Evolutionary conservation across 2,113 vertebrate genomes (phyloP).

Genomic region (Salvelinus fontinalis): DNA sequence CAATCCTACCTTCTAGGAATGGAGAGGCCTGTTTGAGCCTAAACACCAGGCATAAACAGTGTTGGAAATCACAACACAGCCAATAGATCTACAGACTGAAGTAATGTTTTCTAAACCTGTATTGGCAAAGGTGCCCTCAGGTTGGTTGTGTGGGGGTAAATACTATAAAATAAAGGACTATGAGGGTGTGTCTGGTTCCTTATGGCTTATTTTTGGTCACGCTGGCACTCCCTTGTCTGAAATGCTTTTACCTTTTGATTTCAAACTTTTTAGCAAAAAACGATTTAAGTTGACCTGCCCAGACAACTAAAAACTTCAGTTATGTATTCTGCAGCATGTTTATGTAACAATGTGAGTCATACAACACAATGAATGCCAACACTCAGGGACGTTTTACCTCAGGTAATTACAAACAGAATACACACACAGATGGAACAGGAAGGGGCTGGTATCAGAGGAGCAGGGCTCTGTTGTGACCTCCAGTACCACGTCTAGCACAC

Average conservation of each 20-base stretch:
- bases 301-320: background rate
- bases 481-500: background rate
- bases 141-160: no score
- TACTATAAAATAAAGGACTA: no score
- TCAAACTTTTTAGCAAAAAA: no score
- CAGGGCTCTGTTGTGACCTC: background rate
- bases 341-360: background rate
- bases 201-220: background rate
- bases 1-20: background rate
- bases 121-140: background rate
- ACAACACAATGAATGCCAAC: background rate
- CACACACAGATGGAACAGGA: constrained; percentile 6
- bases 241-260: background rate
- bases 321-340: background rate
- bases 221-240: background rate
- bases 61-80: background rate
- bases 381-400: background rate
- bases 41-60: background rate
- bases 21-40: background rate
- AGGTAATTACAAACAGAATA: background rate
- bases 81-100: background rate
- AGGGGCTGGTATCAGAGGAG: background rate
- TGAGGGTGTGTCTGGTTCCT: no score
- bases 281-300: background rate
- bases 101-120: background rate